Evolutionary conservation across 37 sponge, comb jelly and placozoan genomes (phyloP).

Genomic region (Bolinopsis microptera): DNA sequence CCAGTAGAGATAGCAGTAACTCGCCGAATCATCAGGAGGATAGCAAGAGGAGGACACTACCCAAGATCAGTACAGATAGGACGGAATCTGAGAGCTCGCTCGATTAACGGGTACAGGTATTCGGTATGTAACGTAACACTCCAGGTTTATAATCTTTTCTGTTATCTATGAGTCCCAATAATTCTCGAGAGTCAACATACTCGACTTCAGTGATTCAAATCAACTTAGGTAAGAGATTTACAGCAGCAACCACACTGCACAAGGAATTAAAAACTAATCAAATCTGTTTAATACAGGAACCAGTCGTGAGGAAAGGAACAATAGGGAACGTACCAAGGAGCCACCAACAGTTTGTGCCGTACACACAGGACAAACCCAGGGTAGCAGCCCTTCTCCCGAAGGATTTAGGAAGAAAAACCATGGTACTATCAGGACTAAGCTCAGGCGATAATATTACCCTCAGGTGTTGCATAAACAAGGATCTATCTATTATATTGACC

Average conservation of each 20-base stretch:
- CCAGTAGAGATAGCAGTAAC: too few species aligned
- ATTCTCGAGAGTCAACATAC: too few species aligned
- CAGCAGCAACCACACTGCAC: background rate
- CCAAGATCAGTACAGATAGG: too few species aligned
- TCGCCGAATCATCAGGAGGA: too few species aligned
- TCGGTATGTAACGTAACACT: too few species aligned
- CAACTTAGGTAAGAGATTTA: background rate
- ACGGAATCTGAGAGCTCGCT: too few species aligned
- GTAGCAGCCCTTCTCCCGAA: background rate
- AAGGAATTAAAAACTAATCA: slow-evolving; percentile 19
- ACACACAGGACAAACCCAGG: background rate
- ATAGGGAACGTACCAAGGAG: background rate
- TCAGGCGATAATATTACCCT: background rate
- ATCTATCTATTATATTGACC: background rate
- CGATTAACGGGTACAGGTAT: too few species aligned
- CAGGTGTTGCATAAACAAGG: background rate
- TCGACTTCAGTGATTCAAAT: slow-evolving; percentile 1
- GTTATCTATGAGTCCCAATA: background rate
- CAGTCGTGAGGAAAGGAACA: background rate
- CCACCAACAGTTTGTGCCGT: background rate
- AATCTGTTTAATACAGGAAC: slow-evolving; percentile 8
- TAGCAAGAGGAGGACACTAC: too few species aligned
- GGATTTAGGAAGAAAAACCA: background rate
- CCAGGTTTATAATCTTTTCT: too few species aligned
- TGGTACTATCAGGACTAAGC: background rate